Base-by-base conservation (phyloP, 2,888 invertebrate species). In the Lordiphosa fenestrarum region DNA sequence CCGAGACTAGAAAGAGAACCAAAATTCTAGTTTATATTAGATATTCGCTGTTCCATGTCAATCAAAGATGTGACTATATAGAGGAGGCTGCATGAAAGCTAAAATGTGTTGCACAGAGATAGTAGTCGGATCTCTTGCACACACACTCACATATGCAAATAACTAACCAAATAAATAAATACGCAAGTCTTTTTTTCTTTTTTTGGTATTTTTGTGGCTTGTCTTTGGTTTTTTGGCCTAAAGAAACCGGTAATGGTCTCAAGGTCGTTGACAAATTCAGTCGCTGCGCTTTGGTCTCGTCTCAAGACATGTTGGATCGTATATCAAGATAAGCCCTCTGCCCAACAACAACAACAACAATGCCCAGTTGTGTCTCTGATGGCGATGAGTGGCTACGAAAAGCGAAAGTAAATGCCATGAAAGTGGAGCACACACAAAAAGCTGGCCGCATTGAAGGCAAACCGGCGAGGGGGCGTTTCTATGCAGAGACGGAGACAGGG, bases 181-280 rank as follows among this genome's bases (percentile, higher is more conserved):
- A 30, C 30, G 9, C 30, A 30, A 9, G 30, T 30, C 9, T 30
- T 30, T 30, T 30, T 30, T 23, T 23, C n/a, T n/a, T n/a, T n/a
- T n/a, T n/a, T n/a, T n/a, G n/a, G n/a, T n/a, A n/a, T 23, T 23
- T 23, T 2, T 30, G 9, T 9, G 9, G 2, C 9, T 30, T 30
- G 30, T 30, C 7, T 55, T 56, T 47, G 46, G 47, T 47, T 62
- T 30, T 44, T 44, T 52, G 64, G 60, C 69, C 50, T 23, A 66
- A 62, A 58, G 67, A 78, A 78, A 82, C 84, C 80, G 74, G 82
- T 82, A 84, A 77, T 51, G 50, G 71, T 77, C 75, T 85, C 84
- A 84, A 84, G 84, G 84, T 84, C 84, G 76, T 68, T 68, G 56
- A 72, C 62, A 59, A 51, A 54, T 53, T 66, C 60, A 64, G 62